Evolutionary conservation across 1,140 invertebrate genomes (phyloP).

Genomic region (Drosophila orosa): DNA sequence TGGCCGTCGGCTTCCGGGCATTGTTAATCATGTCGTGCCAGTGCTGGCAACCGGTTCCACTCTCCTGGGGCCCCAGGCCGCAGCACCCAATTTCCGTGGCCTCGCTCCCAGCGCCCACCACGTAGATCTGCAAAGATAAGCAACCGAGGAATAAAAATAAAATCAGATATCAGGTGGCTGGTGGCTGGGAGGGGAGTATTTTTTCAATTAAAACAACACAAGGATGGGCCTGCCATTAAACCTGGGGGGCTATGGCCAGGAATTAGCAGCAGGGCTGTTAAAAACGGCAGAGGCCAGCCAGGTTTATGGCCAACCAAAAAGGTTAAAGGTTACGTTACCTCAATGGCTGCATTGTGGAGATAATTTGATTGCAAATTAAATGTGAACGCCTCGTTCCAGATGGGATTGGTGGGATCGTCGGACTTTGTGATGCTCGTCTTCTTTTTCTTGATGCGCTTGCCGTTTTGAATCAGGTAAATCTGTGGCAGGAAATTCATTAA

Average conservation of each 20-base stretch:
- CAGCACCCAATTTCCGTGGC: conserved; percentile 88
- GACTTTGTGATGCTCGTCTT: conserved; percentile 96
- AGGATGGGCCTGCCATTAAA: conserved; percentile 35
- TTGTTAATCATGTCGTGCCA: conserved; percentile 93
- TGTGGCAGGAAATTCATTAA: conserved; percentile 21
- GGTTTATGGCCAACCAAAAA: conserved; percentile 11
- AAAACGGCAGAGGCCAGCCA: conserved; percentile 16
- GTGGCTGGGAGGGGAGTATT: conserved; percentile 11
- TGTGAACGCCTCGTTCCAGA: conserved; percentile 97
- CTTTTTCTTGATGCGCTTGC: conserved; percentile 93
- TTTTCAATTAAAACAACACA: conserved; percentile 52
- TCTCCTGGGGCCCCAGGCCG: conserved; percentile 88
- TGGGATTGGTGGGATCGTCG: conserved; percentile 94
- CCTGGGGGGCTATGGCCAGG: conserved; percentile 23
- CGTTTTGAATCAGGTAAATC: conserved; percentile 93
- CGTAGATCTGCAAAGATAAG: conserved; percentile 84
- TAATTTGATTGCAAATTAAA: conserved; percentile 92
- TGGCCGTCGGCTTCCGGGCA: conserved; percentile 91
- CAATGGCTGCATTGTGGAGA: conserved; percentile 89
- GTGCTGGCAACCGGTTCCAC: conserved; percentile 88
- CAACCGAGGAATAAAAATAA: neutral
- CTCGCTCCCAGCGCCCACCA: conserved; percentile 85
- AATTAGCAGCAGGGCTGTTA: conserved; percentile 41
- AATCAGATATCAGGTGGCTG: conserved; percentile 9
- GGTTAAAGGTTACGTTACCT: conserved; percentile 85